Evolutionary conservation across 1,140 invertebrate species (phyloP).

Genomic region (Bemisia tabaci): DNA sequence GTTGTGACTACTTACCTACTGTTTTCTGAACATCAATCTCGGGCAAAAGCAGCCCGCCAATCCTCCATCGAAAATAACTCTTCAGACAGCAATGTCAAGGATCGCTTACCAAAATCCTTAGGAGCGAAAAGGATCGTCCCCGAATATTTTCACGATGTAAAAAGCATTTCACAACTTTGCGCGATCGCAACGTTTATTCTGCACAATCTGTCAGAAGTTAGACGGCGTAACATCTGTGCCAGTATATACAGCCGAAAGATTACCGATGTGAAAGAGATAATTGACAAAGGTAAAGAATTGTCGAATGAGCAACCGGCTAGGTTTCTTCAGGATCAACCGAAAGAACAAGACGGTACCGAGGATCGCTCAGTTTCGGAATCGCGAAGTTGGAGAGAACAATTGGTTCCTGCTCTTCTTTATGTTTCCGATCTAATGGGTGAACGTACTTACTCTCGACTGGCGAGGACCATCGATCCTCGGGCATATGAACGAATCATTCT

Average conservation of each 20-base stretch:
- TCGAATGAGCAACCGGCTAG: too few species aligned
- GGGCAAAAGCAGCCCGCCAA: background rate
- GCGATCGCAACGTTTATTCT: background rate
- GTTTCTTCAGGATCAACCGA: too few species aligned
- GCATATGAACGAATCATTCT: background rate
- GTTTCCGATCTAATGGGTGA: background rate
- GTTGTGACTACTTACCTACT: background rate
- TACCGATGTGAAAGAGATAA: too few species aligned
- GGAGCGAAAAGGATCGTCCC: background rate
- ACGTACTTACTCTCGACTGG: background rate
- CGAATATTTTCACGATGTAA: background rate
- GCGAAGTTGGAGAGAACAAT: background rate
- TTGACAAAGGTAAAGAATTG: too few species aligned
- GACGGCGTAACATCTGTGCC: too few species aligned
- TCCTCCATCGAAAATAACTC: background rate
- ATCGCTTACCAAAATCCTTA: too few species aligned
- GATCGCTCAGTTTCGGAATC: background rate
- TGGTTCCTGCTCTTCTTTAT: background rate
- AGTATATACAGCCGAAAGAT: too few species aligned
- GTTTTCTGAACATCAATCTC: background rate
- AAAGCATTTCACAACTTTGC: background rate
- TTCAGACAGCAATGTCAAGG: too few species aligned
- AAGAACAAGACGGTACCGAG: too few species aligned
- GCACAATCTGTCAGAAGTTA: too few species aligned
- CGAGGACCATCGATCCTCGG: background rate